Evolutionary conservation across 1,140 invertebrate genomes (phyloP).

Genomic region (Drosophila prosaltans): DNA sequence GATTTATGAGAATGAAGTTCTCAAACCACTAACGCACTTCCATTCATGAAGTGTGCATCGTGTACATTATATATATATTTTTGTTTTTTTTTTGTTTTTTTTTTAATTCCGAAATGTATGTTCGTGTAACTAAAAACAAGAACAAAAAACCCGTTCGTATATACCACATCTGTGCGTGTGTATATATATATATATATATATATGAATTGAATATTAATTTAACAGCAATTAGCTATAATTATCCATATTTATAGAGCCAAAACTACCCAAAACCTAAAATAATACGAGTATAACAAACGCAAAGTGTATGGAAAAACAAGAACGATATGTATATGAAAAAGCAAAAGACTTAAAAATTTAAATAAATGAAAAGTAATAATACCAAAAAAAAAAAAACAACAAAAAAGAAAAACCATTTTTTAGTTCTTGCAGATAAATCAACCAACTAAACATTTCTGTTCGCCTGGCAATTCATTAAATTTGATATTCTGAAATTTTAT

Average conservation of each 20-base stretch:
- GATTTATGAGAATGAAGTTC: conserved; percentile 50
- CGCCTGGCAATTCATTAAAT: too few species aligned
- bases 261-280: conserved; percentile 78
- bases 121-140: conserved; percentile 57
- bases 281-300: conserved; percentile 63
- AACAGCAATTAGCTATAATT: conserved; percentile 80
- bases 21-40: conserved; percentile 23
- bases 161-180: conserved; percentile 54
- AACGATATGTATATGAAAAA: conserved; percentile 61
- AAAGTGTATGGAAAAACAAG: conserved; percentile 51
- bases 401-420: not conserved
- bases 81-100: conserved; percentile 27
- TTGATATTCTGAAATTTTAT: not conserved
- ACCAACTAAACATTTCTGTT: too few species aligned
- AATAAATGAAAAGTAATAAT: conserved; percentile 80
- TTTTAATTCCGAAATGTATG: conserved; percentile 35
- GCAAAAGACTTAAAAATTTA: conserved; percentile 80
- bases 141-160: conserved; percentile 38
- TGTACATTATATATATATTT: conserved; percentile 65
- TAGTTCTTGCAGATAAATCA: too few species aligned
- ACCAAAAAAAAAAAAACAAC: conserved; percentile 43
- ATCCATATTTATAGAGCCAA: conserved; percentile 80
- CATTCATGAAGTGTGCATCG: conserved; percentile 32
- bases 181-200: conserved; percentile 55
- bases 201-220: conserved; percentile 68